These are phyloP conservation scores for Euura saliciscinereae DNA, from an alignment of 1,140 invertebrate genomes.

Conservation along the genomic window DNA sequence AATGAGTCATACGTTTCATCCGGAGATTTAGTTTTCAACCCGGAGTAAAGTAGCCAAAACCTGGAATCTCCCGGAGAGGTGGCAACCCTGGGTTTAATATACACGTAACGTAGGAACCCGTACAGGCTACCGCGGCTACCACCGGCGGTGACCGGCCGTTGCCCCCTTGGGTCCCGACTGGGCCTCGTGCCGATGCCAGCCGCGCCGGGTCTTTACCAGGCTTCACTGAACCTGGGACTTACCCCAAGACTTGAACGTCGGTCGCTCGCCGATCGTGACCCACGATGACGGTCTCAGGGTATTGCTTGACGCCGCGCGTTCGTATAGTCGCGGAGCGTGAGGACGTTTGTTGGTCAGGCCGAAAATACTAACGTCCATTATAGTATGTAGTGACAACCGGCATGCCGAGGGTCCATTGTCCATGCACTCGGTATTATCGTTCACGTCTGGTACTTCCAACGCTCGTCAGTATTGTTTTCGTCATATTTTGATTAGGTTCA, in stretches of 20 bases:
- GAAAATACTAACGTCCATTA: too few relatives aligned
- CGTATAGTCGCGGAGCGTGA: neutral
- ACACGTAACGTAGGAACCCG: conserved; percentile 6
- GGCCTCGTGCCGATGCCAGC: neutral
- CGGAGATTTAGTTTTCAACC: too few relatives aligned
- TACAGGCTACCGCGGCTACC: conserved; percentile 6
- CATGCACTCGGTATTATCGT: too few relatives aligned
- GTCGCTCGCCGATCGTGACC: conserved; percentile 3
- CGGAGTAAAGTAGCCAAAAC: too few relatives aligned
- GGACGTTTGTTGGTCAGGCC: neutral
- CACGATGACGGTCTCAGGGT: conserved; percentile 1
- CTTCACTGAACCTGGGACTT: neutral
- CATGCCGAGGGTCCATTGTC: neutral
- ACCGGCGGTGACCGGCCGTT: conserved; percentile 5
- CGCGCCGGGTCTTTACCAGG: neutral
- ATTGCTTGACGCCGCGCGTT: neutral
- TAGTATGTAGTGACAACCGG: too few relatives aligned
- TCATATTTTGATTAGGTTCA: neutral
- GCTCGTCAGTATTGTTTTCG: too few relatives aligned
- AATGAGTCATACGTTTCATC: too few relatives aligned
- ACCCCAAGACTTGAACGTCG: neutral
- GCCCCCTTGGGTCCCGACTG: neutral
- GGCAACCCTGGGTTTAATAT: neutral
- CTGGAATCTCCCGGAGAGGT: neutral
- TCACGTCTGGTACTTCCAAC: too few relatives aligned